Evolutionary conservation across 2,797 vertebrate genomes (phyloP).

Genomic region (Cyclura pinguis): DNA sequence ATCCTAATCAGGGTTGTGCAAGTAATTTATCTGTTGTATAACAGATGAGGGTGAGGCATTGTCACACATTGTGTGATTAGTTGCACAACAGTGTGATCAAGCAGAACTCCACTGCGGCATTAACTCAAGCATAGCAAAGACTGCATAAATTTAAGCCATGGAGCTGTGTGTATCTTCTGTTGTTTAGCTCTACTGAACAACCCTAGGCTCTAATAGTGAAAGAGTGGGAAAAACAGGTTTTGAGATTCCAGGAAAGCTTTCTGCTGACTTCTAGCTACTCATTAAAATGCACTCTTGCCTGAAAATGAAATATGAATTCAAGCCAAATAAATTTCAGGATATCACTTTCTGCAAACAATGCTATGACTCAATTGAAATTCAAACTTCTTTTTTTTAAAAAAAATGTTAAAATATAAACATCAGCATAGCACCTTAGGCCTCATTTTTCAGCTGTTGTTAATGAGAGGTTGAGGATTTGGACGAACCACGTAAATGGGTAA

Average conservation of each 20-base stretch:
- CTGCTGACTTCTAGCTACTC: constrained; percentile 61
- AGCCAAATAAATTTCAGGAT: constrained; percentile 72
- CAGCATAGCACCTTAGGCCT: constrained; percentile 71
- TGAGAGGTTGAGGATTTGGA: constrained; percentile 76
- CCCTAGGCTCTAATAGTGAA: neutral
- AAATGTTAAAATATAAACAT: constrained; percentile 73
- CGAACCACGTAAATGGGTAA: constrained; percentile 78
- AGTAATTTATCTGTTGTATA: too few species aligned
- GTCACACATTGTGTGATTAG: too few species aligned
- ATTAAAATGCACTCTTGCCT: constrained; percentile 58
- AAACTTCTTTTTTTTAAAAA: constrained; percentile 55
- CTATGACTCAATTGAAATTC: constrained; percentile 73
- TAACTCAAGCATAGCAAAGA: too few species aligned
- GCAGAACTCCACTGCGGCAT: too few species aligned
- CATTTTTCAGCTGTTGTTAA: constrained; percentile 76
- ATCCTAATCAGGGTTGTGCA: too few species aligned
- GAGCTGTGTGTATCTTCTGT: neutral
- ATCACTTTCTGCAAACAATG: constrained; percentile 76
- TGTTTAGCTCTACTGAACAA: neutral
- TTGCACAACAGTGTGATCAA: too few species aligned
- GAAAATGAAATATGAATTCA: constrained; percentile 70
- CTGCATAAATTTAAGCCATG: too few species aligned
- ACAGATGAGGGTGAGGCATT: too few species aligned
- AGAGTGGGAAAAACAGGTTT: constrained; percentile 27
- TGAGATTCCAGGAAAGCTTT: constrained; percentile 30